A percentile compares a stretch with the other conserved stretches of the same genome.
Evolutionary conservation across 2,797 vertebrate genomes (phyloP).

Genomic region (Artibeus jamaicensis): DNA sequence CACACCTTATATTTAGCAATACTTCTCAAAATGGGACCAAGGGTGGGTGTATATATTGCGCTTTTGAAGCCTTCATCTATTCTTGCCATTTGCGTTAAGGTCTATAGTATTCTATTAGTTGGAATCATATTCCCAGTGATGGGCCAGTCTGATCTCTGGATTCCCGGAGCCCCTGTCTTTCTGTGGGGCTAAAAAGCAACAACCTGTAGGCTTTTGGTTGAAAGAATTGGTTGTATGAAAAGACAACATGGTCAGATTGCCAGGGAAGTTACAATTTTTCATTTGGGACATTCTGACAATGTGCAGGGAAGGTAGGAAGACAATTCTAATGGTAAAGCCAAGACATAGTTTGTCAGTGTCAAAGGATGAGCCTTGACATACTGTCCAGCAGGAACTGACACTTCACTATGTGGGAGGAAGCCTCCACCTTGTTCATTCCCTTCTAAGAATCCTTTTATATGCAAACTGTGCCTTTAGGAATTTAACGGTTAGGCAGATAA

Average conservation of each 20-base stretch:
- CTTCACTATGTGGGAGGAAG: rapidly evolving
- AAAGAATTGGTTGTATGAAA: not conserved
- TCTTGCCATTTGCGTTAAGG: not conserved
- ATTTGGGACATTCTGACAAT: not conserved
- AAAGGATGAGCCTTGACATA: not conserved
- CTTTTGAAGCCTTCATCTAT: not conserved
- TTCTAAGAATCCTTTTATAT: not conserved
- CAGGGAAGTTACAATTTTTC: not conserved
- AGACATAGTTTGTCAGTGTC: not conserved
- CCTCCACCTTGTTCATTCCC: not conserved
- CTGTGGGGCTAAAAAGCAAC: not conserved
- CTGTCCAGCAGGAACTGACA: rapidly evolving
- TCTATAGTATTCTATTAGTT: not conserved
- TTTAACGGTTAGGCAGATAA: not conserved
- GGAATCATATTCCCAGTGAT: not conserved
- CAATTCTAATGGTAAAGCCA: not conserved
- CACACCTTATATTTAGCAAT: not conserved
- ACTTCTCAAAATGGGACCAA: not conserved
- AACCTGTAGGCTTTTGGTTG: not conserved
- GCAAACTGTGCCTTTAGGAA: not conserved
- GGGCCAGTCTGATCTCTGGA: not conserved
- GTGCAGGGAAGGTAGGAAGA: not conserved
- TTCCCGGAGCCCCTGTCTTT: not conserved
- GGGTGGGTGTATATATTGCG: not conserved
- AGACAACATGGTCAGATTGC: not conserved